A percentile compares a stretch with the other conserved stretches of the same genome.
These are phyloP conservation scores for Enteromius unitaeniatus DNA, from an alignment of 2,797 vertebrate genomes.

Conservation along the genomic window DNA sequence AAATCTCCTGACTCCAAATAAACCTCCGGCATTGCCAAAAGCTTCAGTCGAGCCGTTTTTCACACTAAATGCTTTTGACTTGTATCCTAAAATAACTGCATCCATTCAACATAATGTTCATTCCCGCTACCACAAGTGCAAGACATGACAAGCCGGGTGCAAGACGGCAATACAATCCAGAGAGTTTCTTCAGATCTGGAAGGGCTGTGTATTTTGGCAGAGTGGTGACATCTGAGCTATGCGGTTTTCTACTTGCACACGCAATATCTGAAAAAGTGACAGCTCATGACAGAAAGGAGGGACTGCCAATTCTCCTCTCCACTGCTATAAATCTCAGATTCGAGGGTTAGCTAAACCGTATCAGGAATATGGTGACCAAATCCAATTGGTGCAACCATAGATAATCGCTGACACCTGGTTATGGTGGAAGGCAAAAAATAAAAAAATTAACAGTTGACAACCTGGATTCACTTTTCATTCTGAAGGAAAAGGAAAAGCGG, in stretches of 20 bases:
- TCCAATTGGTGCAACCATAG: not conserved
- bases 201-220: slow-evolving; percentile 64
- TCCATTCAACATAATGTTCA: slow-evolving; percentile 51
- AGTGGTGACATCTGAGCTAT: slow-evolving; percentile 56
- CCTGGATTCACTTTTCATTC: slow-evolving; percentile 4
- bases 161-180: slow-evolving; percentile 51
- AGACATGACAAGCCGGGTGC: slow-evolving; percentile 57
- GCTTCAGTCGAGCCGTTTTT: slow-evolving; percentile 48
- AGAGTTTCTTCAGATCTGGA: slow-evolving; percentile 56
- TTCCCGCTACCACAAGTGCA: slow-evolving; percentile 55
- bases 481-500: slow-evolving; percentile 4
- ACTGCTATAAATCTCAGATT: slow-evolving; percentile 32
- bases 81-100: slow-evolving; percentile 60
- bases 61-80: slow-evolving; percentile 56
- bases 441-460: slow-evolving; percentile 14
- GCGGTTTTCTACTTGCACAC: slow-evolving; percentile 59
- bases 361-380: not conserved
- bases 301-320: slow-evolving; percentile 17
- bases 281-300: slow-evolving; percentile 48
- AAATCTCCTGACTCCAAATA: slow-evolving; percentile 40
- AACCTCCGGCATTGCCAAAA: slow-evolving; percentile 44
- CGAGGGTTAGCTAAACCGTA: not conserved
- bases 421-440: not conserved
- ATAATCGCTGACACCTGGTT: slow-evolving; percentile 2
- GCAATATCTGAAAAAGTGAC: slow-evolving; percentile 54